Evolutionary conservation across 2,888 invertebrate genomes (phyloP).

Genomic region (Spialia ferax): DNA sequence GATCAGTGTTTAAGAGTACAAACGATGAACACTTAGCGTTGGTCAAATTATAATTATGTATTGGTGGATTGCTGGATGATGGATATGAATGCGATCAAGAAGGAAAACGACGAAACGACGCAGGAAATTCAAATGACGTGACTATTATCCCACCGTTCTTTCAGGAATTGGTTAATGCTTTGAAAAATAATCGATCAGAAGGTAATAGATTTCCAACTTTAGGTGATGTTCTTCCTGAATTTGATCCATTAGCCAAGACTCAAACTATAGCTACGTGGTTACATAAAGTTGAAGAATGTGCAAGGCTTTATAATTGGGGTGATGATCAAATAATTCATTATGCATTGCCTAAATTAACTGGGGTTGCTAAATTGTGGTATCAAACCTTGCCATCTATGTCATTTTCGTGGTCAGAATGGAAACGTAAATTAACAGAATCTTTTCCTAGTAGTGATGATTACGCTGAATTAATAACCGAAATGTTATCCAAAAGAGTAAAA

Average conservation of each 20-base stretch:
- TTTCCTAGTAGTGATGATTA: neutral
- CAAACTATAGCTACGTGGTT: neutral
- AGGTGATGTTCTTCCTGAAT: constrained; percentile 1
- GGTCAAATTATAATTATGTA: too few species aligned
- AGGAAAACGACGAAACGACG: too few species aligned
- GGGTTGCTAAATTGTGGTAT: neutral
- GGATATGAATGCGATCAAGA: too few species aligned
- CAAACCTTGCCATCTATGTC: neutral
- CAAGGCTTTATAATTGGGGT: neutral
- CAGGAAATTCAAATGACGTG: too few species aligned
- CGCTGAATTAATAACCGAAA: neutral
- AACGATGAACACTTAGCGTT: too few species aligned
- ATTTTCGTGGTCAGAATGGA: neutral
- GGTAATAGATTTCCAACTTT: too few species aligned
- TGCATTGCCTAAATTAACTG: constrained; percentile 4
- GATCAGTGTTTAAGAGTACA: too few species aligned
- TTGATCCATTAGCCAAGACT: neutral
- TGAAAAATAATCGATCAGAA: too few species aligned
- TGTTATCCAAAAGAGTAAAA: neutral
- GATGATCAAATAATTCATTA: constrained; percentile 1
- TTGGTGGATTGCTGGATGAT: too few species aligned
- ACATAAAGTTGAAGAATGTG: neutral
- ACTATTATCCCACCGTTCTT: too few species aligned
- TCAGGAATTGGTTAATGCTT: too few species aligned
- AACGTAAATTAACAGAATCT: neutral